Evolutionary conservation across 2,113 vertebrate genomes (phyloP), one percentile per base, ranked within the genome.

Genomic region (Erinaceus europaeus): DNA sequence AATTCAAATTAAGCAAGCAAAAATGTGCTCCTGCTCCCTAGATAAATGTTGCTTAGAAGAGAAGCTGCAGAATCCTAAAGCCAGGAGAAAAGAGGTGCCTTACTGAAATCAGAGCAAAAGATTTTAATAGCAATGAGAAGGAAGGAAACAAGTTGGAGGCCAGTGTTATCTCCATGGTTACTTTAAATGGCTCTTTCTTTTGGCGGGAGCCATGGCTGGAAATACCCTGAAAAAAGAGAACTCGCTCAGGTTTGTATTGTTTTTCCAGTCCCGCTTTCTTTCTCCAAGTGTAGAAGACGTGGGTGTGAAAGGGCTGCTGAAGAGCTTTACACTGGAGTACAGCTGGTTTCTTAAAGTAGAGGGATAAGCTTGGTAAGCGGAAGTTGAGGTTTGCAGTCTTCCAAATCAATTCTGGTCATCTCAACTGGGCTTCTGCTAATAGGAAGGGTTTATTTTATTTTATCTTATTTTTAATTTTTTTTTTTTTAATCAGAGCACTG

Each of bases 301-400:
- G 14, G 4, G 2, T 65, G 34, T 44, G 36, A 61, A 69, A 64
- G n/a, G 40, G 53, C 72, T 7, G 1, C 23, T 86, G 2, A 76
- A 84, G 61, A 90, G 20, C 34, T 53, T 10, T 52, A 59, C 75
- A 42, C 36, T 25, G 29, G 80, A 73, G 15, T 52, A 65, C 81
- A 21, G 10, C 71, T 74, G 48, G 29, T 87, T 88, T 92, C 84
- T 85, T 71, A 32, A 73, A 52, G 77, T 34, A 44, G 57, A 80
- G 17, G 62, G 40, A 84, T 3, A 4, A 50, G 17, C 64, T 52
- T 29, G 14, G 13, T 71, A 87, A 93, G 79, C 74, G 82, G 92
- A 95, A 94, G 88, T 91, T 94, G 82, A 90, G 75, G 91, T 91
- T 89, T 89, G 82, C 20, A 89, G 71, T 42, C 59, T 89, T 89